Evolutionary conservation across 2,888 invertebrate species (phyloP).

Genomic region (Chymomyza fuscimana): DNA sequence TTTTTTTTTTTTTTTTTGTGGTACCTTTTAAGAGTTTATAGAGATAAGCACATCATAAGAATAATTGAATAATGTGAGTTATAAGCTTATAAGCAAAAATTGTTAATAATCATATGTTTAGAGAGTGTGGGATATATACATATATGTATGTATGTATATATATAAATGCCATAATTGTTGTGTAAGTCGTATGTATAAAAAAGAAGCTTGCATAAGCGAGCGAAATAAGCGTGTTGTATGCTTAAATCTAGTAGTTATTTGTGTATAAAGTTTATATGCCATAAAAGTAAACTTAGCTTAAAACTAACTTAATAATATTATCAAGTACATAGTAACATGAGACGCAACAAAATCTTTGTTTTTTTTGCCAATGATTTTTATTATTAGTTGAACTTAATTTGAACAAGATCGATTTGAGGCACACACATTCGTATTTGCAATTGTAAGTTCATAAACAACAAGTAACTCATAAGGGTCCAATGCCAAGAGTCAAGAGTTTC

Average conservation of each 20-base stretch:
- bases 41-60: constrained; percentile 1
- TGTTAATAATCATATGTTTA: neutral
- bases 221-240: constrained; percentile 34
- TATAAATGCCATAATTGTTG: neutral
- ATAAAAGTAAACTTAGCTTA: constrained; percentile 25
- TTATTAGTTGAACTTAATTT: constrained; percentile 15
- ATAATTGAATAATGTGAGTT: neutral
- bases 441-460: too few relatives aligned
- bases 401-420: constrained; percentile 30
- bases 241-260: neutral
- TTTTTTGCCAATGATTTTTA: constrained; percentile 21
- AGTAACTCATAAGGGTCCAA: neutral
- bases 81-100: constrained; percentile 13
- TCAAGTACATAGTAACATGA: constrained; percentile 9
- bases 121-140: neutral
- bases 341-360: constrained; percentile 65
- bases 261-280: too few relatives aligned
- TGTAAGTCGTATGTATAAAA: neutral
- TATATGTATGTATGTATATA: neutral
- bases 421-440: constrained; percentile 63
- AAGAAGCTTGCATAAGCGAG: constrained; percentile 39
- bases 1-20: neutral
- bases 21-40: constrained; percentile 4
- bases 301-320: constrained; percentile 35
- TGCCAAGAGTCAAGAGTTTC: neutral